Evolutionary conservation across 2,113 vertebrate species (phyloP).

Genomic region (Garra rufa): DNA sequence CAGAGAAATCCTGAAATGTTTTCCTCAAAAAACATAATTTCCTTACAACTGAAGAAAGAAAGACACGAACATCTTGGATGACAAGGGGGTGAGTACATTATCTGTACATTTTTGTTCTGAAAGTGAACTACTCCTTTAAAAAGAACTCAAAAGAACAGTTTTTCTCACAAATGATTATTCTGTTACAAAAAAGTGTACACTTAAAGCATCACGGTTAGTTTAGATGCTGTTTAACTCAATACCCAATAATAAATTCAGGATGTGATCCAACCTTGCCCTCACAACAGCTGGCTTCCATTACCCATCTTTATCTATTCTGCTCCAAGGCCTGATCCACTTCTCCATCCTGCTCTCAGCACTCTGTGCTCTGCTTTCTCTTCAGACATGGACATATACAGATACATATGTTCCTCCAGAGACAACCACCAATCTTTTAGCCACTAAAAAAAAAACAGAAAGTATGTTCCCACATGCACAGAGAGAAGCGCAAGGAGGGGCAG

Average conservation of each 20-base stretch:
- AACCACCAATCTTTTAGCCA: not conserved
- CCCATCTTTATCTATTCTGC: conserved; percentile 52
- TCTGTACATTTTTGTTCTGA: too few relatives aligned
- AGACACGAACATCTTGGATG: too few relatives aligned
- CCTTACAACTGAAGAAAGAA: too few relatives aligned
- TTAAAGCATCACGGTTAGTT: not conserved
- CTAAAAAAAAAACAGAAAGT: not conserved
- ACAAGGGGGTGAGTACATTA: too few relatives aligned
- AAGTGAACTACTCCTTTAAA: too few relatives aligned
- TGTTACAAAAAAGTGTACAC: not conserved
- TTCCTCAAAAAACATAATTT: too few relatives aligned
- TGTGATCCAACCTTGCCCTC: not conserved
- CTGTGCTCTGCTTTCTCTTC: not conserved
- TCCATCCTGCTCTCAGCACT: not conserved
- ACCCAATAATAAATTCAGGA: not conserved
- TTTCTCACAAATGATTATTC: not conserved
- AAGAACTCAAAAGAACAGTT: not conserved
- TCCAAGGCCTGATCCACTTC: conserved; percentile 33
- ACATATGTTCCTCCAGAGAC: not conserved
- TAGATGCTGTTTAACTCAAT: not conserved
- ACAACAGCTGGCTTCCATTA: conserved; percentile 72
- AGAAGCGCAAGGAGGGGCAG: not conserved
- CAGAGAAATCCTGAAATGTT: too few relatives aligned
- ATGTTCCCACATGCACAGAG: not conserved
- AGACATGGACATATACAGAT: conserved; percentile 15